phyloP scores from a whole-genome alignment of 2,888 invertebrate genomes.

The Standfussiana lucernea region DNA sequence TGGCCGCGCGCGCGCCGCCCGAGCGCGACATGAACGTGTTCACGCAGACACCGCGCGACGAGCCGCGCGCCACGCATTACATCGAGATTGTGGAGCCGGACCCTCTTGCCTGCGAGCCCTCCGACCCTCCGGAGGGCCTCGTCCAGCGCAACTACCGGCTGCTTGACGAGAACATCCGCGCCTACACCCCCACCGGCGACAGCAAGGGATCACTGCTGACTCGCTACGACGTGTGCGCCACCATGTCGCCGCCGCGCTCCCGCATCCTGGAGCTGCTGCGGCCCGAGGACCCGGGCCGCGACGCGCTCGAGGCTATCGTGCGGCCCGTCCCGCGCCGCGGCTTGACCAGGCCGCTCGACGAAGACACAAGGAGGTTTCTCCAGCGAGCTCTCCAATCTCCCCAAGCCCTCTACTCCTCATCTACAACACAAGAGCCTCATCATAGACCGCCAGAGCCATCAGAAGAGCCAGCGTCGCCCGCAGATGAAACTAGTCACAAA shows the following conservation, averaged over 20 bases:
- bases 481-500: slow-evolving; percentile 58
- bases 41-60: slow-evolving; percentile 78
- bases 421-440: slow-evolving; percentile 74
- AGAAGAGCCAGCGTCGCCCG: slow-evolving; percentile 43
- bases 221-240: slow-evolving; percentile 81
- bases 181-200: slow-evolving; percentile 85
- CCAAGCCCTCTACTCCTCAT: slow-evolving; percentile 75
- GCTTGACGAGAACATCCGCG: slow-evolving; percentile 81
- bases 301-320: slow-evolving; percentile 86
- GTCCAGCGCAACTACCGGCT: slow-evolving; percentile 84
- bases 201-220: slow-evolving; percentile 83
- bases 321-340: slow-evolving; percentile 84
- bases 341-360: slow-evolving; percentile 82
- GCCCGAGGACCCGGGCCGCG: slow-evolving; percentile 84
- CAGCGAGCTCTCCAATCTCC: slow-evolving; percentile 83
- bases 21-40: slow-evolving; percentile 68
- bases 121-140: slow-evolving; percentile 82
- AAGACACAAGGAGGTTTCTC: slow-evolving; percentile 85
- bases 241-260: slow-evolving; percentile 82
- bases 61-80: slow-evolving; percentile 70
- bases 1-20: slow-evolving; percentile 67
- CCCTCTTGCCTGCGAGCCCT: slow-evolving; percentile 76
- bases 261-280: slow-evolving; percentile 85
- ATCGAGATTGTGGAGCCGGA: slow-evolving; percentile 82
- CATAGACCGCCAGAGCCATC: slow-evolving; percentile 45